Conservation (phyloP, 64 coral and sea anemone species). For the Dendrophyllia cribrosa region DNA sequence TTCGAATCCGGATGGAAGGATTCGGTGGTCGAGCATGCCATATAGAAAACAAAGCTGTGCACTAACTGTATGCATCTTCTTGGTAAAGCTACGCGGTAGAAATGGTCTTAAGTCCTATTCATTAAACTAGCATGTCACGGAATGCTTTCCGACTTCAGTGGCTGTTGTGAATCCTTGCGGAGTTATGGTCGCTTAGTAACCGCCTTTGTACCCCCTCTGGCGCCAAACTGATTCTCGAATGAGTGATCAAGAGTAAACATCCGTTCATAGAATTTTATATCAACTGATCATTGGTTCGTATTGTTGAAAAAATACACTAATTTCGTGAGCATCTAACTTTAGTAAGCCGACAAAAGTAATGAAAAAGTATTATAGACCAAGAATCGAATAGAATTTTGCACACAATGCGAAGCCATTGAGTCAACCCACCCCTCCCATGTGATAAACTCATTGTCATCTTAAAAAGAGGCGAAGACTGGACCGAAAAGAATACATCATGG, state of each 20-base stretch:
- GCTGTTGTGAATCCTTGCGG: slow-evolving; percentile 13
- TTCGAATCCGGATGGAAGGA: background rate
- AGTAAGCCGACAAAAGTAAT: no score
- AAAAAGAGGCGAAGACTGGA: background rate
- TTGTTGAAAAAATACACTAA: background rate
- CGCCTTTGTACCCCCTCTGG: background rate
- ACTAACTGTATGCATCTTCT: background rate
- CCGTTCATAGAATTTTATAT: no score
- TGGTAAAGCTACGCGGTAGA: background rate
- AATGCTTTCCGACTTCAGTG: background rate
- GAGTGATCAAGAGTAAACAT: background rate
- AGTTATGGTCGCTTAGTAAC: slow-evolving; percentile 40
- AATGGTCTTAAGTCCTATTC: background rate
- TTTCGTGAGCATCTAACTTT: background rate
- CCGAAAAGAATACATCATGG: slow-evolving; percentile 1
- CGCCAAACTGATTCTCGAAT: background rate
- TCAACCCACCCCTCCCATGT: background rate
- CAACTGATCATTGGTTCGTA: background rate
- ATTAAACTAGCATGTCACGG: slow-evolving; percentile 8
- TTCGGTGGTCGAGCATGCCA: background rate
- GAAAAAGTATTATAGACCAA: no score
- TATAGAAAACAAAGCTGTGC: background rate
- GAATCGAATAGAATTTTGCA: no score
- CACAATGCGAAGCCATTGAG: no score
- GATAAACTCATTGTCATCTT: background rate